Percentiles rank a stretch among this genome's conserved stretches.
These are phyloP conservation scores for Aphyosemion australe DNA, from an alignment of 2,113 vertebrate species.

Conservation along the genomic window DNA sequence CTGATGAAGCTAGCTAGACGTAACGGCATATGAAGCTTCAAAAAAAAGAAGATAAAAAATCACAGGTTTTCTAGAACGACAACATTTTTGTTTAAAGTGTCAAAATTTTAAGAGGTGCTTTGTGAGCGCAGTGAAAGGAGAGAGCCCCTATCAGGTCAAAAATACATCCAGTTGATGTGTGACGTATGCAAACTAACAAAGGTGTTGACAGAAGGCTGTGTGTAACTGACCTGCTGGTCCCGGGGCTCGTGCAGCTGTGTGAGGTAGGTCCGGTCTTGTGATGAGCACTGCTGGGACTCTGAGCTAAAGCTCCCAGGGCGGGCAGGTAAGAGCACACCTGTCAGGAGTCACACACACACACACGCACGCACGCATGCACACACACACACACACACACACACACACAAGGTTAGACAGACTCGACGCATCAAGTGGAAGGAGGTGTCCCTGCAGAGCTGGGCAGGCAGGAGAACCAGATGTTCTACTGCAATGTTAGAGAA, in stretches of 20 bases:
- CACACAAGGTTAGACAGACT: constrained; percentile 29
- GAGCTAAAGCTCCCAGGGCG: constrained; percentile 79
- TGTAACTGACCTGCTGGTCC: constrained; percentile 84
- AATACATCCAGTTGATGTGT: constrained; percentile 3
- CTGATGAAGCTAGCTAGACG: constrained; percentile 3
- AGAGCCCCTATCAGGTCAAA: constrained; percentile 10
- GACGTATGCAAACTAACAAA: constrained; percentile 10
- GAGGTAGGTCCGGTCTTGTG: constrained; percentile 75
- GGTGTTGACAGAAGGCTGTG: constrained; percentile 35
- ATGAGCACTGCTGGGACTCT: constrained; percentile 48
- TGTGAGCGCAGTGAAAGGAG: neutral
- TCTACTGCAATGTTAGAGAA: constrained; percentile 25
- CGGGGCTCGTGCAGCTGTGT: constrained; percentile 79
- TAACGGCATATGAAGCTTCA: neutral
- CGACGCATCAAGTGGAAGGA: constrained; percentile 14
- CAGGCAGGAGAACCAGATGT: constrained; percentile 47
- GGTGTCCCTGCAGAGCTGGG: constrained; percentile 28
- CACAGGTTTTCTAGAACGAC: neutral
- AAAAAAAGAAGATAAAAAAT: neutral
- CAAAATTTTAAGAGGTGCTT: neutral
- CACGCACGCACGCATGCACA: no score
- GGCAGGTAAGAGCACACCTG: constrained; percentile 88
- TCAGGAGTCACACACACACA: constrained; percentile 62
- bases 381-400: no score
- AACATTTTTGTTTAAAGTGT: neutral